These are phyloP conservation scores for Cephus cinctus DNA, from an alignment of 1,140 invertebrate species.

Conservation along the genomic window DNA sequence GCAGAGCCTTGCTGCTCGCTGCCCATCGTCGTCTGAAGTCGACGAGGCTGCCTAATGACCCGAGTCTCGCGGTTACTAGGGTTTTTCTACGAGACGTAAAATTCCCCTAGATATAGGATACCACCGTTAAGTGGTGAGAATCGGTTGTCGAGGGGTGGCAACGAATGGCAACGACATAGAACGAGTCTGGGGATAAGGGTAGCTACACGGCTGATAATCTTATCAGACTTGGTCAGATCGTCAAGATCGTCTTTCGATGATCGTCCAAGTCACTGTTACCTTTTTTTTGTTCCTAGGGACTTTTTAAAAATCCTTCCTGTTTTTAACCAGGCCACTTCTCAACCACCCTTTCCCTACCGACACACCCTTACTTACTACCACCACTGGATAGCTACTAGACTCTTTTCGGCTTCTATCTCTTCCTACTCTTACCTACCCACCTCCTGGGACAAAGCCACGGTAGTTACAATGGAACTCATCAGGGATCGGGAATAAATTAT, in stretches of 20 bases:
- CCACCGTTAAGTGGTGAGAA: constrained; percentile 43
- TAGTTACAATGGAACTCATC: constrained; percentile 48
- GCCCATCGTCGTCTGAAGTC: constrained; percentile 15
- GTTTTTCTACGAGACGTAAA: constrained; percentile 21
- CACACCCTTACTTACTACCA: no score
- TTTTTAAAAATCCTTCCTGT: background rate
- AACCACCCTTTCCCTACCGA: background rate
- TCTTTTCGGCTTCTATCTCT: background rate
- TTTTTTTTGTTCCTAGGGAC: background rate
- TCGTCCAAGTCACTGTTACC: constrained; percentile 3
- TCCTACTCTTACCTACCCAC: background rate
- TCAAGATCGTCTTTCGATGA: background rate
- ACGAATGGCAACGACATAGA: no score
- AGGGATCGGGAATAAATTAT: constrained; percentile 52
- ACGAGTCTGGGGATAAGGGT: no score
- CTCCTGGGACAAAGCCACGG: constrained; percentile 22
- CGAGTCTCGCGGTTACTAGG: constrained; percentile 26
- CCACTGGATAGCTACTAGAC: no score
- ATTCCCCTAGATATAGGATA: constrained; percentile 21
- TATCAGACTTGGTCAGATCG: constrained; percentile 8
- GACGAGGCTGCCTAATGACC: constrained; percentile 50
- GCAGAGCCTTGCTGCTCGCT: constrained; percentile 18
- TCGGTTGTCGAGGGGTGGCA: constrained; percentile 22
- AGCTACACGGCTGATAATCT: no score
- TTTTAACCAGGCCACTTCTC: background rate